These are phyloP conservation scores for Pantala flavescens DNA, from an alignment of 1,140 invertebrate species.

Conservation along the genomic window DNA sequence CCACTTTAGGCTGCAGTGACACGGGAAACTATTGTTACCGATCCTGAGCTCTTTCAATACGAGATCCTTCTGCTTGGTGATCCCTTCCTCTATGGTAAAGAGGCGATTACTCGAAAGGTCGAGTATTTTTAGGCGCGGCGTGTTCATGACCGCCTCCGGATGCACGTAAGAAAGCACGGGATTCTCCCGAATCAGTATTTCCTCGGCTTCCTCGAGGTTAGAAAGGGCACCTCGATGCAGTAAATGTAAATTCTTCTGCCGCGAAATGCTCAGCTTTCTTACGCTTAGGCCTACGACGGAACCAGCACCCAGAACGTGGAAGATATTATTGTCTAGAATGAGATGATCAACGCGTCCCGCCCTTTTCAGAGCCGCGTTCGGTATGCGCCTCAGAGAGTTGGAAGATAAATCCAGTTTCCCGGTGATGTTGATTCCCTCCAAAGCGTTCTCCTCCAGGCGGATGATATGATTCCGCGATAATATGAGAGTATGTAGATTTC, in stretches of 20 bases:
- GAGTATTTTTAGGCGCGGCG: constrained; percentile 15
- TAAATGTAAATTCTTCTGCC: constrained; percentile 19
- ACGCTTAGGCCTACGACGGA: constrained; percentile 16
- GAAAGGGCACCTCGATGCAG: constrained; percentile 19
- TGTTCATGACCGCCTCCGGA: constrained; percentile 18
- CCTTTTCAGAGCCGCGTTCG: constrained; percentile 18
- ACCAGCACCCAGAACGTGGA: constrained; percentile 14
- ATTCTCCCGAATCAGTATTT: constrained; percentile 18
- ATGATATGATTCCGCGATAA: constrained; percentile 21
- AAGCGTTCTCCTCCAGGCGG: constrained; percentile 20
- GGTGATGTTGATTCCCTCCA: constrained; percentile 21
- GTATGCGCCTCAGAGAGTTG: constrained; percentile 19
- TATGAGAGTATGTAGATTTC: neutral
- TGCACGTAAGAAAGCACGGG: constrained; percentile 20
- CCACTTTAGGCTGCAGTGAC: constrained; percentile 21
- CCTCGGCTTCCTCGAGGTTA: constrained; percentile 18
- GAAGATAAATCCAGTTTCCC: constrained; percentile 17
- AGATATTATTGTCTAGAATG: constrained; percentile 31
- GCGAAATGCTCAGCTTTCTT: constrained; percentile 16
- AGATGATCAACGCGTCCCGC: constrained; percentile 24
- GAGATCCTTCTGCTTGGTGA: neutral
- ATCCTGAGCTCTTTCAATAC: constrained; percentile 15
- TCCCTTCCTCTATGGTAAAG: constrained; percentile 19
- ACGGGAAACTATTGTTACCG: constrained; percentile 20
- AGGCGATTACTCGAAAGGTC: constrained; percentile 19